A percentile compares a stretch with the other conserved stretches of the same genome.
Evolutionary conservation across 1,140 invertebrate genomes (phyloP).

Genomic region (Drosophila punjabiensis): DNA sequence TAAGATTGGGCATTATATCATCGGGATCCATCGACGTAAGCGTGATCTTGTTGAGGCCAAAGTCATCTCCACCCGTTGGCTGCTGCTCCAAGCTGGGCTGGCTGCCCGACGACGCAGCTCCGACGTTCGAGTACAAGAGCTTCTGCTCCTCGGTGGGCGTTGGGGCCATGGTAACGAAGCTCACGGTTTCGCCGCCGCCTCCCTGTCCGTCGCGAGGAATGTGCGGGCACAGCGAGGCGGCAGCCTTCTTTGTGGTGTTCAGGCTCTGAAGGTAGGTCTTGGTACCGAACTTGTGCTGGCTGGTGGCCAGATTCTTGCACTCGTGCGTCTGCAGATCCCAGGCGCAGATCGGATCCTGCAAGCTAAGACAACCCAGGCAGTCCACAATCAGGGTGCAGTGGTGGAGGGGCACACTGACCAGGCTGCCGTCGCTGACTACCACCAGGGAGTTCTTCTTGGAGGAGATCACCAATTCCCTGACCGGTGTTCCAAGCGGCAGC

Average conservation of each 20-base stretch:
- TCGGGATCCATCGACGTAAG: conserved; percentile 75
- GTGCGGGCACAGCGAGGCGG: conserved; percentile 82
- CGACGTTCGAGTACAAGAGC: conserved; percentile 72
- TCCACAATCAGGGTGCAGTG: conserved; percentile 89
- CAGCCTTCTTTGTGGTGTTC: conserved; percentile 88
- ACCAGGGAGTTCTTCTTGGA: conserved; percentile 92
- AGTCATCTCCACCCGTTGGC: conserved; percentile 63
- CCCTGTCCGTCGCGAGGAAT: conserved; percentile 42
- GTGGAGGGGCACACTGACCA: conserved; percentile 94
- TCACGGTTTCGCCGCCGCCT: conserved; percentile 55
- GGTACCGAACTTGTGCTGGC: conserved; percentile 88
- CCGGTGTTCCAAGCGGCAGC: conserved; percentile 88
- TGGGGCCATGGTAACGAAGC: conserved; percentile 69
- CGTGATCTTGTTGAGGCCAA: conserved; percentile 75
- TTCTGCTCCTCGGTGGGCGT: conserved; percentile 68
- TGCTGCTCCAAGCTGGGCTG: conserved; percentile 49
- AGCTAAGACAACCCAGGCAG: conserved; percentile 93
- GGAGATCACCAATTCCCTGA: conserved; percentile 91
- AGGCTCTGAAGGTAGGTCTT: conserved; percentile 91
- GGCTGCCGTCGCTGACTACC: conserved; percentile 94
- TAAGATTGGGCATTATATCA: conserved; percentile 69
- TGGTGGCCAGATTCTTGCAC: conserved; percentile 90
- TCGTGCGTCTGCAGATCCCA: conserved; percentile 93
- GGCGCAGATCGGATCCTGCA: conserved; percentile 99
- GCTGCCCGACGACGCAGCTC: conserved; percentile 21